phyloP scores from a whole-genome alignment of 2,888 invertebrate species.

The Lasius platythorax region DNA sequence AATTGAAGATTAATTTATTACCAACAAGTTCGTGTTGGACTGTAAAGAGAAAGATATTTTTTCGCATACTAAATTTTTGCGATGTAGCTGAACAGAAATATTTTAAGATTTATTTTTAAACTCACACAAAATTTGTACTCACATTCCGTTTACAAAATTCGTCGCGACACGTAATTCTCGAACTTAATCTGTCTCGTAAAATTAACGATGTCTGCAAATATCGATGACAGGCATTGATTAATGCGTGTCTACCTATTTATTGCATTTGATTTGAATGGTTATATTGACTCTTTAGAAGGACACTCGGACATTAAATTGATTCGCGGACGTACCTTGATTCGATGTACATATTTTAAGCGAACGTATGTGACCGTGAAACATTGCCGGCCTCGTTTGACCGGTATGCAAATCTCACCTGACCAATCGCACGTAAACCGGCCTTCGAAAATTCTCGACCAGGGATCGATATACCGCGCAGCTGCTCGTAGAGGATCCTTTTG shows the following conservation, averaged over 20 bases:
- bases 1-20: no score
- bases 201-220: not conserved
- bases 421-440: constrained; percentile 59
- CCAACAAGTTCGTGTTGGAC: no score
- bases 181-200: not conserved
- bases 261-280: constrained; percentile 10
- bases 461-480: constrained; percentile 62
- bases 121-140: no score
- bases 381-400: constrained; percentile 66
- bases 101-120: not conserved
- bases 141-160: no score
- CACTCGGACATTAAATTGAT: constrained; percentile 22
- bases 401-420: constrained; percentile 76
- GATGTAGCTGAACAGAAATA: not conserved
- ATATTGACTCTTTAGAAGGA: constrained; percentile 33
- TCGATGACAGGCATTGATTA: constrained; percentile 35
- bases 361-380: not conserved
- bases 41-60: not conserved
- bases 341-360: not conserved
- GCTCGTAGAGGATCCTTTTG: constrained; percentile 26
- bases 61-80: not conserved
- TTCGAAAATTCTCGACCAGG: constrained; percentile 37
- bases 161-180: not conserved
- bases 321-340: not conserved
- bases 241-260: not conserved